phyloP scores from a whole-genome alignment of 1,140 invertebrate genomes.

The Muscidifurax raptorellus region DNA sequence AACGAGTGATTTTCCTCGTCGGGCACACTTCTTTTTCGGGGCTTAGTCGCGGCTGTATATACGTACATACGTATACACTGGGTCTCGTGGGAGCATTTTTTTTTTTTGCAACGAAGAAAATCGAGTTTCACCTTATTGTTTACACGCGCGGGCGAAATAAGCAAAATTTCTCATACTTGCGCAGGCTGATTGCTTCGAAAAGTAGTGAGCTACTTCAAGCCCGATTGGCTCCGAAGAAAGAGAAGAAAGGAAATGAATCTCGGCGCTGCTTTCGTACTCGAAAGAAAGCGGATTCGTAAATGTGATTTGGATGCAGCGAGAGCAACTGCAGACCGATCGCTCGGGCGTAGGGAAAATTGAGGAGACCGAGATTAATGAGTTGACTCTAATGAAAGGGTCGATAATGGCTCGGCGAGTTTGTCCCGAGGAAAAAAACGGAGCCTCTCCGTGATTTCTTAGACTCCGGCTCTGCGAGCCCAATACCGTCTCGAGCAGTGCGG shows the following conservation, averaged over 20 bases:
- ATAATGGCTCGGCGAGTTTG: conserved; percentile 26
- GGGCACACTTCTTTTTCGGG: not conserved
- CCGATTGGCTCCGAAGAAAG: not conserved
- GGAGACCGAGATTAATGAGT: conserved; percentile 34
- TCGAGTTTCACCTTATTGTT: too few relatives aligned
- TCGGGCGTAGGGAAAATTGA: not conserved
- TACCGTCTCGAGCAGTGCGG: conserved; percentile 2
- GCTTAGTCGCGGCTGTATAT: not conserved
- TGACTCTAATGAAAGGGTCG: conserved; percentile 38
- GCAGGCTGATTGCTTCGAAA: too few relatives aligned
- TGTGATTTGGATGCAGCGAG: not conserved
- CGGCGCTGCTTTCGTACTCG: not conserved
- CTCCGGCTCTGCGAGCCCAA: not conserved
- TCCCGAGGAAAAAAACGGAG: not conserved
- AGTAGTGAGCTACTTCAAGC: too few relatives aligned
- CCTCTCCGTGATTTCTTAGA: conserved; percentile 12
- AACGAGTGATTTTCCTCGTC: conserved; percentile 1
- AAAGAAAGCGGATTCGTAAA: conserved; percentile 14
- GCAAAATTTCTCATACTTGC: too few relatives aligned
- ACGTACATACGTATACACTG: too few relatives aligned
- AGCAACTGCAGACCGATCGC: not conserved
- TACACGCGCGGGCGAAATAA: too few relatives aligned
- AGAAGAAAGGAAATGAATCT: not conserved
- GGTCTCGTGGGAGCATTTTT: not conserved
- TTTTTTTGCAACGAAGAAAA: not conserved